These are phyloP conservation scores for Misgurnus mizolepis DNA, from an alignment of 2,113 vertebrate genomes.

Conservation along the genomic window DNA sequence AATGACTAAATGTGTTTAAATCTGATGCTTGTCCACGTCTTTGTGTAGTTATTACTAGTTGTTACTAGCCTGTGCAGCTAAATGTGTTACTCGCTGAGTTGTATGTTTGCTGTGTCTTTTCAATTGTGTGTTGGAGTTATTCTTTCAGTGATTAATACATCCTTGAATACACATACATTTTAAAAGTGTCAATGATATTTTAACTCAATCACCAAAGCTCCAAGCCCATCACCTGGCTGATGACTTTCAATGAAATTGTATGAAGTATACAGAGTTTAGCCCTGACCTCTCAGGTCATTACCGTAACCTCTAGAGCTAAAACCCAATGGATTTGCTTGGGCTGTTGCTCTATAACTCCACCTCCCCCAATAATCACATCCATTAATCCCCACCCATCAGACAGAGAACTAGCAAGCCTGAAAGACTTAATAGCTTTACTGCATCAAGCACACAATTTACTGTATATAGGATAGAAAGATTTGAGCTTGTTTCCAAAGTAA, in stretches of 20 bases:
- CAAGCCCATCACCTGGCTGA: neutral
- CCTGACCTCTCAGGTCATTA: constrained; percentile 9
- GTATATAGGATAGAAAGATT: neutral
- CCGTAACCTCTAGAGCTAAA: constrained; percentile 22
- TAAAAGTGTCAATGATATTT: neutral
- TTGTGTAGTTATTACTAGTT: neutral
- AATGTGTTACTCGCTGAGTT: too few relatives aligned
- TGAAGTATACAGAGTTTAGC: constrained; percentile 10
- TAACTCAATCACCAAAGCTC: neutral
- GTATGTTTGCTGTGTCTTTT: neutral
- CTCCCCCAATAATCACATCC: constrained; percentile 13
- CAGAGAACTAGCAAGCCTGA: constrained; percentile 10
- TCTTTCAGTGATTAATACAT: neutral
- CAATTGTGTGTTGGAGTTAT: neutral
- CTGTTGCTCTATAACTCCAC: neutral
- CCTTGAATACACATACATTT: neutral
- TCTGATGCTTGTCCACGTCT: neutral
- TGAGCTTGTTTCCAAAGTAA: neutral
- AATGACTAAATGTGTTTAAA: too few relatives aligned
- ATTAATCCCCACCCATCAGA: constrained; percentile 43
- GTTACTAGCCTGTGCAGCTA: too few relatives aligned
- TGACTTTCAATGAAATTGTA: neutral
- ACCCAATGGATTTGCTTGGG: neutral
- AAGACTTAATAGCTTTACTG: constrained; percentile 21
- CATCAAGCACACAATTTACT: neutral